Base-by-base conservation (phyloP, 2,113 vertebrate species). In the Notothenia coriiceps region DNA sequence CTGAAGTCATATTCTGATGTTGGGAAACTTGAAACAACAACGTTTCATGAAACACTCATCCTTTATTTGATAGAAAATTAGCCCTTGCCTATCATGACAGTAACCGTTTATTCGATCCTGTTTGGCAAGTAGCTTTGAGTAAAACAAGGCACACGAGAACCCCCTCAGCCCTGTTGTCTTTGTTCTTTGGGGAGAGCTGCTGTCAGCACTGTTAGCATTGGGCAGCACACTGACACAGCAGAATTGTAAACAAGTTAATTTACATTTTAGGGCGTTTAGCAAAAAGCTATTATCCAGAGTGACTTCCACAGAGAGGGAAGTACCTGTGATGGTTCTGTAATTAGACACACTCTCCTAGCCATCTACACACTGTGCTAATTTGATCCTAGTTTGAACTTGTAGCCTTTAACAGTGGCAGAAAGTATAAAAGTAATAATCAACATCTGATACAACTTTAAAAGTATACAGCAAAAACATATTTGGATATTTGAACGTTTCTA, bases 181-280 rank as follows among this genome's bases (percentile, higher is more conserved):
- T 61, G 67, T 59, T 66, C 69, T 63, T 22, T 17, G 33, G 35
- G n/a, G 51, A 77, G 63, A 43, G 47, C 68, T 62, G 17, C 20
- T 46, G 66, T 82, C 71, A 62, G 72, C 63, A 15, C 47, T 65
- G 66, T 44, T 62, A 77, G 59, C 54, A 33, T 47, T 18, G 11
- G 70, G 29, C 67, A 68, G 44, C 43, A 2, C 68, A 63, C 77
- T 77, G 83, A 80, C 71, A 51, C 71, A 72, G 79, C 79, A 82
- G 47, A 82, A 71, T 74, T 6, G 2, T 6, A 25, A 72, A 72
- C 18, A 14, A 22, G 33, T 69, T 69, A 4, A 80, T 84, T 84
- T 80, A 68, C 74, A 84, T 84, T 55, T 40, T 52, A 54, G 64
- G 70, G 67, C 74, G 49, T 69, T 80, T 66, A 83, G 83, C 22